Evolutionary conservation across 2,797 vertebrate genomes (phyloP).

Genomic region (Bovichtus diacanthus): DNA sequence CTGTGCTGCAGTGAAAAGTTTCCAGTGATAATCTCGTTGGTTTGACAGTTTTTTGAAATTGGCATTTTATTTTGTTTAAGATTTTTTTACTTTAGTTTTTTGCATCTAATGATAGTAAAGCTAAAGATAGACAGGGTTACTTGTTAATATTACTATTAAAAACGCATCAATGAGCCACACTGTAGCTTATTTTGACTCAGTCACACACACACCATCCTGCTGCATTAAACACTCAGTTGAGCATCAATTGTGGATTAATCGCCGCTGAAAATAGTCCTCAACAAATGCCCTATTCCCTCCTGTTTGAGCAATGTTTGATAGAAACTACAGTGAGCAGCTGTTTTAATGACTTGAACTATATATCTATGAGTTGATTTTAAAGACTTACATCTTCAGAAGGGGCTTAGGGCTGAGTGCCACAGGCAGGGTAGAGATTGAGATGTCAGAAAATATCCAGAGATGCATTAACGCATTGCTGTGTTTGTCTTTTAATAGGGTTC

Average conservation of each 20-base stretch:
- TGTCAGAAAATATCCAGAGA: neutral
- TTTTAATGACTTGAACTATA: neutral
- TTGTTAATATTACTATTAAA: too few relatives aligned
- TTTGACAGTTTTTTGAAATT: neutral
- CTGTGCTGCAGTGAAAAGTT: neutral
- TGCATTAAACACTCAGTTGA: neutral
- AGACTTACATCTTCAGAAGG: neutral
- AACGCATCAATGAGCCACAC: neutral
- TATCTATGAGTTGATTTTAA: neutral
- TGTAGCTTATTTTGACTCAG: neutral
- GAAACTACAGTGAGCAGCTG: too few relatives aligned
- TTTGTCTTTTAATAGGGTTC: constrained; percentile 1
- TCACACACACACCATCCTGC: neutral
- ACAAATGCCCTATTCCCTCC: neutral
- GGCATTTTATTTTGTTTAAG: too few relatives aligned
- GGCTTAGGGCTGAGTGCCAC: neutral
- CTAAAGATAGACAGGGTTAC: too few relatives aligned
- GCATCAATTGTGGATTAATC: too few relatives aligned
- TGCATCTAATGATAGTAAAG: too few relatives aligned
- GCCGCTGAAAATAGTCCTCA: too few relatives aligned
- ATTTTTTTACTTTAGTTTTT: too few relatives aligned
- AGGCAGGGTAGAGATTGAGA: neutral
- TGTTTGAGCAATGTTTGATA: too few relatives aligned
- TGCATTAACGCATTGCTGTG: neutral
- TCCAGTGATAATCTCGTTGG: neutral